Evolutionary conservation across 2,888 invertebrate species (phyloP), one percentile per base, ranked within the genome.

Genomic region (Craniophora ligustri): DNA sequence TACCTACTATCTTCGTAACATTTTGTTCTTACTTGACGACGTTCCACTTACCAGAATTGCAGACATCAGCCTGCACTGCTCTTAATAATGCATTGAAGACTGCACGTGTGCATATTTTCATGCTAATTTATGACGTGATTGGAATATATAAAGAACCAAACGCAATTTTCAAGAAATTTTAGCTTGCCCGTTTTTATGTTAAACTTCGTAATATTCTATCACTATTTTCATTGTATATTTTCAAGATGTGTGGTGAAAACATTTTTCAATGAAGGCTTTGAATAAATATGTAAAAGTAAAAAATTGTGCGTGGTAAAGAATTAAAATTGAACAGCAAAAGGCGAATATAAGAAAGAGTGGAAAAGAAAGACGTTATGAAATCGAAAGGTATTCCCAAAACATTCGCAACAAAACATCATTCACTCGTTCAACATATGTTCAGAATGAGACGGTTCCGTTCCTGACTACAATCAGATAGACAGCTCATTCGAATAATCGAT

Each of bases 401-500:
- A 69, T 60, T 73, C 55, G 47, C 54, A 61, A 63, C 54, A 64
- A 55, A 57, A 66, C 61, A 71, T 70, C 67, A 60, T 65, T 75
- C 74, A 76, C 42, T 68, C 66, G 53, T 66, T 63, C 65, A 67
- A 68, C 69, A 69, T 57, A 75, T 57, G 67, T 68, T 69, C 59
- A 67, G 74, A 78, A 75, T 69, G 72, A 77, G 77, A 77, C 62
- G 64, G 62, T 67, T 68, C 76, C 75, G 69, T 76, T 74, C 82
- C 74, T 76, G 77, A 75, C 75, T 69, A 81, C 84, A 84, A 87
- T 86, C 82, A 78, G 79, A 85, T 86, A 78, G 81, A 80, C 78
- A 84, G 80, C 84, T 85, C 85, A 84, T 84, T 85, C 81, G 82
- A 86, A 84, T 86, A 87, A 88, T 87, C 87, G 85, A 87, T 86